These are phyloP conservation scores for Bufotes viridis DNA, from an alignment of 2,797 vertebrate species.

Conservation along the genomic window DNA sequence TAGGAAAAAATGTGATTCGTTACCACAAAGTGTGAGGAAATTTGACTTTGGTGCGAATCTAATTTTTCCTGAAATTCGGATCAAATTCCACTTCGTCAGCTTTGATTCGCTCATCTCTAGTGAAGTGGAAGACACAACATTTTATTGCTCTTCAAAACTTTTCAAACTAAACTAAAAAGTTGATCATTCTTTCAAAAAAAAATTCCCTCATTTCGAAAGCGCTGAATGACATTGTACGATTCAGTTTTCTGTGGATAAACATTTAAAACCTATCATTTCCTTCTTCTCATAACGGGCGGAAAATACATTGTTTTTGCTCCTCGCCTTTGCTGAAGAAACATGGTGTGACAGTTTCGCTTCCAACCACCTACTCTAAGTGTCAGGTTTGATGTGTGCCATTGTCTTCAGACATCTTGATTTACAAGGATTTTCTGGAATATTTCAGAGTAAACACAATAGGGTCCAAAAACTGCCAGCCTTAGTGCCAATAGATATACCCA, in stretches of 20 bases:
- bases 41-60: no score
- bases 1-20: no score
- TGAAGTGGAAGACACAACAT: no score
- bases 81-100: no score
- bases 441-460: constrained; percentile 2
- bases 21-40: no score
- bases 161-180: neutral
- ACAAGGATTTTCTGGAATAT: neutral
- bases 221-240: neutral
- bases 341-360: constrained; percentile 32
- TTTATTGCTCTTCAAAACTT: neutral
- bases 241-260: constrained; percentile 10
- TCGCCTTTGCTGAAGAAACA: constrained; percentile 3
- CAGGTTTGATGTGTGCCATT: constrained; percentile 4
- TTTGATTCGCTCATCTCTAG: no score
- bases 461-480: neutral
- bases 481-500: neutral
- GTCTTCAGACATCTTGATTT: constrained; percentile 26
- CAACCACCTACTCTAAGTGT: constrained; percentile 32
- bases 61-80: no score
- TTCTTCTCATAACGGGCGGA: neutral
- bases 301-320: constrained; percentile 35
- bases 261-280: constrained; percentile 26
- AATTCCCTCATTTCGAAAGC: neutral
- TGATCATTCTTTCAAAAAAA: neutral